Evolutionary conservation across 2,797 vertebrate genomes (phyloP), one percentile per base, ranked within the genome.

Genomic region (Denticeps clupeoides): DNA sequence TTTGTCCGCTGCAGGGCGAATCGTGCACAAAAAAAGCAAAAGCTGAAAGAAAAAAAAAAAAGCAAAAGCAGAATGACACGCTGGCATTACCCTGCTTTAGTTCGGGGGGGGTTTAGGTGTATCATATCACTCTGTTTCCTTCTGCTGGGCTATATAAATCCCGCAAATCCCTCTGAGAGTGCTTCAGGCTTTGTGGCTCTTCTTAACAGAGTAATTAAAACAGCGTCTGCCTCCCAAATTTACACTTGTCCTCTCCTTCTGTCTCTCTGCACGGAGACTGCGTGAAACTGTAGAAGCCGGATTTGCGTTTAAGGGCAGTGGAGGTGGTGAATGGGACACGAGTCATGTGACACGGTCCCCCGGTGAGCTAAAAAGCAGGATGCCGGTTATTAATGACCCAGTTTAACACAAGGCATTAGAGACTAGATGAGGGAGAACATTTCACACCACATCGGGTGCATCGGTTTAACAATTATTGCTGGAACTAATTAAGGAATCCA

Each of bases 401-500:
- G 59, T 83, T 85, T 71, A 60, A 67, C 61, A 51, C 42, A 58
- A 68, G 51, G 53, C 68, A 63, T 53, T 56, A 51, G 66, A 69
- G 56, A 59, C 63, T 27, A 41, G 51, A 64, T 59, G 64, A 57
- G 47, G 38, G 53, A 54, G 60, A 61, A 49, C 56, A 57, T 60
- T 59, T 49, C 59, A 56, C 53, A 55, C 58, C 43, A 44, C 40
- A n/a, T 37, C 50, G 41, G 49, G 67, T 73, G 71, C 70, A 76
- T 76, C 69, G 64, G 68, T 64, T 70, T 65, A 70, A 73, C 74
- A 71, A 76, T 83, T 81, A 83, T 78, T 77, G 72, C 78, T 75
- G 47, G 64, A 74, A 73, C 79, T 84, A 83, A 83, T 86, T 84
- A 84, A 78, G 72, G 81, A 82, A 83, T 73, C 76, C 77, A 86